Evolutionary conservation across 64 coral and sea anemone species (phyloP).

Genomic region (Stichodactyla mertensii): DNA sequence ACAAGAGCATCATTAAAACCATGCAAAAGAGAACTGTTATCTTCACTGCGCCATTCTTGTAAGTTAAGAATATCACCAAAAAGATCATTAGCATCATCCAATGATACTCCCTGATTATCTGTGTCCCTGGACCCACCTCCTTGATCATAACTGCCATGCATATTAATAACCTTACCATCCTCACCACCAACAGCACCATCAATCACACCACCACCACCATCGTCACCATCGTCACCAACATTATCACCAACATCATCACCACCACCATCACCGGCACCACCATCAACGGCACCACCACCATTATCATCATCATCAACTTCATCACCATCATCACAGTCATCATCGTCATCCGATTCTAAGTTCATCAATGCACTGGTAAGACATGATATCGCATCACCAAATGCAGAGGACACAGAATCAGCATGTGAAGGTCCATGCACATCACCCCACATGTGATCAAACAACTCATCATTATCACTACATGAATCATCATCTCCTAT

Average conservation of each 20-base stretch:
- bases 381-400: constrained; percentile 14
- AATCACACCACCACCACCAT: not conserved
- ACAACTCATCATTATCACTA: constrained; percentile 6
- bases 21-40: not conserved
- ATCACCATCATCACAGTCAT: not conserved
- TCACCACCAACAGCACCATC: not conserved
- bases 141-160: not conserved
- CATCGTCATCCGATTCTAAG: constrained; percentile 3
- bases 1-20: constrained; percentile 6
- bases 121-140: no score
- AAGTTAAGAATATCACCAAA: not conserved
- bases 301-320: not conserved
- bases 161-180: not conserved
- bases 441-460: constrained; percentile 5
- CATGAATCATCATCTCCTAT: not conserved
- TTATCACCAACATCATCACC: not conserved
- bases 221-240: not conserved
- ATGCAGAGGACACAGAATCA: constrained; percentile 3
- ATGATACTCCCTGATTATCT: not conserved
- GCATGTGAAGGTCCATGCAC: not conserved
- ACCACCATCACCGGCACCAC: no score
- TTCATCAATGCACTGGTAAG: constrained; percentile 10
- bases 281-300: no score
- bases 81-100: constrained; percentile 4
- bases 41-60: not conserved